A percentile compares a stretch with the other conserved stretches of the same genome.
Conservation (phyloP, 2,888 invertebrate species). For the Xanthorhoe designata region DNA sequence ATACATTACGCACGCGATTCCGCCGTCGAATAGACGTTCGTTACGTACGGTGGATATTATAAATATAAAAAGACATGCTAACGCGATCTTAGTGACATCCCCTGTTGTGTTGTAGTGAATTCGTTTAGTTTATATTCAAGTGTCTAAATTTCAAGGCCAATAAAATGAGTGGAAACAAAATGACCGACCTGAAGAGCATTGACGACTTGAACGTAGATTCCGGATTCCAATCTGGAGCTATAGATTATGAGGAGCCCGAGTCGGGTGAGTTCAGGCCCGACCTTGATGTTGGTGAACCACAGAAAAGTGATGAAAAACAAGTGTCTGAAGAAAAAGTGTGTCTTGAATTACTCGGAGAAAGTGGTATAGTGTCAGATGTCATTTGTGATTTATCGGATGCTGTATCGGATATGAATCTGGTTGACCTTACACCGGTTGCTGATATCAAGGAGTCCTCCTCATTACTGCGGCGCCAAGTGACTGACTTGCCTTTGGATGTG, state of each 20-base stretch:
- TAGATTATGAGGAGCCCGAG: constrained; percentile 48
- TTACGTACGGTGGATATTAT: constrained; percentile 43
- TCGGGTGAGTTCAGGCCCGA: constrained; percentile 46
- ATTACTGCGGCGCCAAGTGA: constrained; percentile 45
- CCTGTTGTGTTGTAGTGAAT: constrained; percentile 27
- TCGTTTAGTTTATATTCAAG: constrained; percentile 35
- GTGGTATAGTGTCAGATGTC: constrained; percentile 80
- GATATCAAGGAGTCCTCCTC: constrained; percentile 37
- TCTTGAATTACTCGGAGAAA: constrained; percentile 75
- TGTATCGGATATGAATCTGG: constrained; percentile 82
- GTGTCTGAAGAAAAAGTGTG: constrained; percentile 53
- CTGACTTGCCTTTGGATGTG: constrained; percentile 87
- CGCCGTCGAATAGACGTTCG: constrained; percentile 51
- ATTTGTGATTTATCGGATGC: constrained; percentile 82
- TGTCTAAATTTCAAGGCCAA: constrained; percentile 51
- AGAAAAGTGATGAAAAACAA: constrained; percentile 54
- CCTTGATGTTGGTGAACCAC: constrained; percentile 36
- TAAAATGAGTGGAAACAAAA: constrained; percentile 78
- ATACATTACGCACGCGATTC: constrained; percentile 66
- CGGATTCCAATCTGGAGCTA: constrained; percentile 70
- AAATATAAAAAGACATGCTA: constrained; percentile 59
- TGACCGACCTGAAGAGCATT: constrained; percentile 63
- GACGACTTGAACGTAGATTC: constrained; percentile 71
- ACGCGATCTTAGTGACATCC: constrained; percentile 50
- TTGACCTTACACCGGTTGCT: constrained; percentile 23